Conservation (phyloP, 2,888 invertebrate species). For the Diarsia mendica region DNA sequence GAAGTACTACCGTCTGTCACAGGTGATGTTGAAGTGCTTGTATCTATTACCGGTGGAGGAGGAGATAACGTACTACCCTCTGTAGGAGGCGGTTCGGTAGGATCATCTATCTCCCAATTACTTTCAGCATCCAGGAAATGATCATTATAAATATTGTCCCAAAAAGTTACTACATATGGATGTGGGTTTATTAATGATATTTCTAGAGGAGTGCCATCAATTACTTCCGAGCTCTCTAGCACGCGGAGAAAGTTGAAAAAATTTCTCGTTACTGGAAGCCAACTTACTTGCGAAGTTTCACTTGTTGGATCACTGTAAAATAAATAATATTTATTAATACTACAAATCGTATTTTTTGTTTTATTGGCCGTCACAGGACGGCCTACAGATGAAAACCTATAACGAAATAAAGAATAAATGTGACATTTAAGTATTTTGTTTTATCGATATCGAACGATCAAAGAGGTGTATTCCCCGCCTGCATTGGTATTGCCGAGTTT, state of each 20-base stretch:
- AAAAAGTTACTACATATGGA: constrained; percentile 73
- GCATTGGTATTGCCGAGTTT: too few species aligned
- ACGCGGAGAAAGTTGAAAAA: constrained; percentile 73
- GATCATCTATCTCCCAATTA: constrained; percentile 70
- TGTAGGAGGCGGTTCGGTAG: not conserved
- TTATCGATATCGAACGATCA: too few species aligned
- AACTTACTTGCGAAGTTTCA: constrained; percentile 72
- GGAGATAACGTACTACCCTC: not conserved
- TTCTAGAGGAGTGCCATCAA: constrained; percentile 67
- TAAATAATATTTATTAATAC: constrained; percentile 4
- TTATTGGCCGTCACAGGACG: too few species aligned
- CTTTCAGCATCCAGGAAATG: constrained; percentile 81
- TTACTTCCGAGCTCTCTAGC: constrained; percentile 73
- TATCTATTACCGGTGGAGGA: not conserved
- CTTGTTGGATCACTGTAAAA: constrained; percentile 78
- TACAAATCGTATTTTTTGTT: too few species aligned
- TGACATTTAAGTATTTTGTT: too few species aligned
- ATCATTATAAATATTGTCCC: constrained; percentile 79
- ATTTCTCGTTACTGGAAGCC: constrained; percentile 76
- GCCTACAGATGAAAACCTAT: too few species aligned
- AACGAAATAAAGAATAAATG: too few species aligned
- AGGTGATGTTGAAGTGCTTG: not conserved
- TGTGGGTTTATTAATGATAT: constrained; percentile 74
- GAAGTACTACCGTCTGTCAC: not conserved
- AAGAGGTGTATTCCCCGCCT: too few species aligned